Conservation (phyloP, 2,113 vertebrate species). For the Thymallus thymallus region DNA sequence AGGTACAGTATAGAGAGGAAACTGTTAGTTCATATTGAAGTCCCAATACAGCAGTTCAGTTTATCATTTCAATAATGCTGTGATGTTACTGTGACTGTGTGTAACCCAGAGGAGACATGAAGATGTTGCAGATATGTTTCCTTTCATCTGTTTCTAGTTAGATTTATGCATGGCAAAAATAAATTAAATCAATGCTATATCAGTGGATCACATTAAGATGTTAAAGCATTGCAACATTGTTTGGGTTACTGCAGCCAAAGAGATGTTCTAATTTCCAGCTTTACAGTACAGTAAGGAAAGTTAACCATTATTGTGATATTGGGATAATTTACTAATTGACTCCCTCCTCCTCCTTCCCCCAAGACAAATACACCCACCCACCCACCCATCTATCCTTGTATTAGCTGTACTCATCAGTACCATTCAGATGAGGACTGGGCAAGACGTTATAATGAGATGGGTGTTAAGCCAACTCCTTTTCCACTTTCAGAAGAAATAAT, state of each 20-base stretch:
- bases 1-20: constrained; percentile 20
- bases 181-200: too few species aligned
- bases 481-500: neutral
- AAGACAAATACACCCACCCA: neutral
- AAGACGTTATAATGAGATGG: too few species aligned
- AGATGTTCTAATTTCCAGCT: neutral
- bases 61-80: neutral
- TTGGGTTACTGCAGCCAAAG: too few species aligned
- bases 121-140: neutral
- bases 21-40: neutral
- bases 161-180: too few species aligned
- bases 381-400: neutral
- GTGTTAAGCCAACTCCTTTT: neutral
- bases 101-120: too few species aligned
- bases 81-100: neutral
- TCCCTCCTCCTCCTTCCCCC: neutral
- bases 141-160: neutral
- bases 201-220: too few species aligned
- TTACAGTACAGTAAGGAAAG: neutral
- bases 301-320: neutral
- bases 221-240: too few species aligned
- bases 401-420: too few species aligned
- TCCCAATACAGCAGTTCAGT: neutral
- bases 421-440: too few species aligned
- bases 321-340: neutral